Conservation (phyloP, 1,140 invertebrate genomes). For the Ridgeia piscesae region DNA sequence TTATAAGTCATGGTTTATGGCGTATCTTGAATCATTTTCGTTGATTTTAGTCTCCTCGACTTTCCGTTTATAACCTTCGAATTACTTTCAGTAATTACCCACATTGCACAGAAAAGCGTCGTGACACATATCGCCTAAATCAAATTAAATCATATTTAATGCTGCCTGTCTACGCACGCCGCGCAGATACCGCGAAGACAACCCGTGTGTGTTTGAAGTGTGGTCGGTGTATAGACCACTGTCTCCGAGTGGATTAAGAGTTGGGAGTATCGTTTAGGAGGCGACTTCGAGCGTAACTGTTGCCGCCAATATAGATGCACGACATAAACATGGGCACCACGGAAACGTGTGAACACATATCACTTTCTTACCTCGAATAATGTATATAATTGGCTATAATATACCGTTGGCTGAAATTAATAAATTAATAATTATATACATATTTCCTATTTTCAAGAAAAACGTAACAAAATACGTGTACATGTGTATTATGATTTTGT, state of each 20-base stretch:
- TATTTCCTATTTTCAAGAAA: too few relatives aligned
- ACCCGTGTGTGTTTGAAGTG: not conserved
- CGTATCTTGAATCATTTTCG: not conserved
- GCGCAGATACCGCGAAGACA: not conserved
- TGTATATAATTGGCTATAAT: too few relatives aligned
- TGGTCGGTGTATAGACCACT: not conserved
- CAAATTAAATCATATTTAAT: slow-evolving; percentile 7
- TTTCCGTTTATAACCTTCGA: not conserved
- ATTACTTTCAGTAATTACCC: not conserved
- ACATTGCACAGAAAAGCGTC: not conserved
- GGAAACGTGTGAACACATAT: too few relatives aligned
- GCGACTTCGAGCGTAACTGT: not conserved
- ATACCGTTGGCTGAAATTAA: too few relatives aligned
- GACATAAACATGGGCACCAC: not conserved
- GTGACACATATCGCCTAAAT: not conserved
- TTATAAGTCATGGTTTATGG: not conserved
- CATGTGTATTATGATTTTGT: too few relatives aligned
- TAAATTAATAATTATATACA: too few relatives aligned
- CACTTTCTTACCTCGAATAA: too few relatives aligned
- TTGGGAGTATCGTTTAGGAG: not conserved
- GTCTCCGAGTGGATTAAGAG: not conserved
- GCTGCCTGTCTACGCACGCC: not conserved
- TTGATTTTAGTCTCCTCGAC: not conserved
- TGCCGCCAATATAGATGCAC: not conserved
- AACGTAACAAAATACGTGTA: too few relatives aligned